phyloP scores from a whole-genome alignment of 2,113 vertebrate genomes.

The Elephantulus edwardii region DNA sequence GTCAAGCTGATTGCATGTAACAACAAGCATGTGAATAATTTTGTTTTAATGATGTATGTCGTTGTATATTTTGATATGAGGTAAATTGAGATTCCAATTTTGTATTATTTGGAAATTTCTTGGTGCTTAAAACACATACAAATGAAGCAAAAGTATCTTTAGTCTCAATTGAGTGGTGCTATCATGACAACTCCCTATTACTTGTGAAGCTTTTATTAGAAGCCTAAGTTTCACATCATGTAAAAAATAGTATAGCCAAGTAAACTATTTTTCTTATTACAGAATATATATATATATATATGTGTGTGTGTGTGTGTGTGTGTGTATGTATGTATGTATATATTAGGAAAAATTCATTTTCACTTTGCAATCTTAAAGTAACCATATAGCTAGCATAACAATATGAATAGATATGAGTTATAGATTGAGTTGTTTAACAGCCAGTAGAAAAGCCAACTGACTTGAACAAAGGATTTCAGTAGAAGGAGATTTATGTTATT shows the following conservation, averaged over 20 bases:
- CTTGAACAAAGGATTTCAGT: slow-evolving; percentile 70
- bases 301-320: no score
- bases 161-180: neutral
- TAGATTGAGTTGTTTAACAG: slow-evolving; percentile 66
- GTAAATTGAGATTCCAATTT: neutral
- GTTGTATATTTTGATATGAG: no score
- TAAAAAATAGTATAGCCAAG: slow-evolving; percentile 35
- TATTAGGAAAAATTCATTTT: slow-evolving; percentile 51
- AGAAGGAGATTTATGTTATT: slow-evolving; percentile 76
- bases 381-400: slow-evolving; percentile 38
- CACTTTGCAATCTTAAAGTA: slow-evolving; percentile 45
- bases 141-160: slow-evolving; percentile 7
- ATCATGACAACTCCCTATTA: neutral
- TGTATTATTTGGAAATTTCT: neutral
- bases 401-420: slow-evolving; percentile 74
- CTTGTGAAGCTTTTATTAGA: slow-evolving; percentile 23
- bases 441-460: slow-evolving; percentile 67
- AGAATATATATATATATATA: neutral
- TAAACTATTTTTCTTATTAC: slow-evolving; percentile 44
- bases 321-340: no score
- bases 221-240: neutral
- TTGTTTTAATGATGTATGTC: neutral
- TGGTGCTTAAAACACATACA: slow-evolving; percentile 10
- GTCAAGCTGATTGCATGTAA: no score
- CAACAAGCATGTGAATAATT: neutral